Conservation (phyloP, 2,888 invertebrate species). For the Spicauda simplicius region DNA sequence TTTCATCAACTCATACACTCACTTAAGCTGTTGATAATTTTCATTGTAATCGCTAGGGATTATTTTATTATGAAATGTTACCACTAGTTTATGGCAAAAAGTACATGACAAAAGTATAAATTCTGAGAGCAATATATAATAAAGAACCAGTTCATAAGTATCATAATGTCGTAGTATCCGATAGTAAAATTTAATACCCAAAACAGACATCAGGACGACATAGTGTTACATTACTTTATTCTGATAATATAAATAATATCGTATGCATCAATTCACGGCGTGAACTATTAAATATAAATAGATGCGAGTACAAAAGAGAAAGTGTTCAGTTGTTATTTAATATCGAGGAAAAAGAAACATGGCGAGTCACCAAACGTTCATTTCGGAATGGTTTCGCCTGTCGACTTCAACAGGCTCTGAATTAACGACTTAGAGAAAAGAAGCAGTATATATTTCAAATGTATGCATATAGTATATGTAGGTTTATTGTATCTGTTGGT, state of each 20-base stretch:
- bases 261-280: not conserved
- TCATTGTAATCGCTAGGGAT: too few relatives aligned
- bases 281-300: not conserved
- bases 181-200: too few relatives aligned
- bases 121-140: too few relatives aligned
- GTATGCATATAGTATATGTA: not conserved
- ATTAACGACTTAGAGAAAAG: slow-evolving; percentile 55
- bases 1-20: too few relatives aligned
- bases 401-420: slow-evolving; percentile 66
- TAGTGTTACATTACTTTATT: not conserved
- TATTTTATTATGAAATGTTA: too few relatives aligned
- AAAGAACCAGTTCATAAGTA: too few relatives aligned
- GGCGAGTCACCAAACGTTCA: slow-evolving; percentile 64
- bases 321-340: slow-evolving; percentile 30
- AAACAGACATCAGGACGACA: too few relatives aligned
- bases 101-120: too few relatives aligned
- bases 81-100: too few relatives aligned
- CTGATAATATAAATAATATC: not conserved
- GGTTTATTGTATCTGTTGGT: not conserved
- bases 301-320: slow-evolving; percentile 13
- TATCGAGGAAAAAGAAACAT: slow-evolving; percentile 49
- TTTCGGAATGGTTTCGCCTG: slow-evolving; percentile 65
- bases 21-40: too few relatives aligned
- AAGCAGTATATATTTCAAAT: slow-evolving; percentile 62
- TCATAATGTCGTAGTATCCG: too few relatives aligned